Base-by-base conservation (phyloP, 1,140 invertebrate genomes). In the Coelopa frigida region DNA sequence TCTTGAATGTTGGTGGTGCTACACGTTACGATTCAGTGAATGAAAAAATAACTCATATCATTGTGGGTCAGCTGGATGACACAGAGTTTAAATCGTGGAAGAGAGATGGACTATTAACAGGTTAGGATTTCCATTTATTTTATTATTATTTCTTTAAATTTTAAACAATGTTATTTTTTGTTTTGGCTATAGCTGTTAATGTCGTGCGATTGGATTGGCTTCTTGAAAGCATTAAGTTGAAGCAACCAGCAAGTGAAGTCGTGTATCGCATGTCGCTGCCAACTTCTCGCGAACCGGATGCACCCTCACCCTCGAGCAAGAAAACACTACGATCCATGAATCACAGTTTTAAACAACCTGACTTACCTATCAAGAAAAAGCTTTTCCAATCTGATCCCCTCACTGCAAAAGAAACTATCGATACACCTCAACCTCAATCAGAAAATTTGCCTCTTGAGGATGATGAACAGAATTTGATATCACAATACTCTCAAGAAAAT, bases 1-100 rank as follows among this genome's bases (percentile, higher is more conserved):
- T 90, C 15, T 72, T 94, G 4, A 90, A 90, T 54, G 75, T 79
- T 12, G 82, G 84, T 18, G 87, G 89, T 27, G 91, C 84, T 22
- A 86, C 84, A 10, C 76, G 88, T 50, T 84, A 87, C 50, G 84
- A 84, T 57, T 77, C 79, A 39, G 74, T 89, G 40, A 80, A 78
- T 51, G 84, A 84, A 40, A 75, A 80, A 52, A 75, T 94, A 4
- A 87, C 88, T 0, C 90, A 94, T 69, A 79, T 88, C 23, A 75
- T 90, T 18, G 74, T 88, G 17, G 84, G 83, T 2, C 78, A 85
- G 52, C 44, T 71, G 27, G 70, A 72, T 8, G 56, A 57, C 23
- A 24, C 35, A 3, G 63, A 59, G n/a, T 56, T 58, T 14, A 14
- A 44, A 6, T 46, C 60, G n/a, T 66, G 63, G 63, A 53, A 66